Percentiles rank a stretch among this genome's conserved stretches.
Conservation (phyloP, 2,113 vertebrate genomes). For the human (Homo sapiens) region DNA sequence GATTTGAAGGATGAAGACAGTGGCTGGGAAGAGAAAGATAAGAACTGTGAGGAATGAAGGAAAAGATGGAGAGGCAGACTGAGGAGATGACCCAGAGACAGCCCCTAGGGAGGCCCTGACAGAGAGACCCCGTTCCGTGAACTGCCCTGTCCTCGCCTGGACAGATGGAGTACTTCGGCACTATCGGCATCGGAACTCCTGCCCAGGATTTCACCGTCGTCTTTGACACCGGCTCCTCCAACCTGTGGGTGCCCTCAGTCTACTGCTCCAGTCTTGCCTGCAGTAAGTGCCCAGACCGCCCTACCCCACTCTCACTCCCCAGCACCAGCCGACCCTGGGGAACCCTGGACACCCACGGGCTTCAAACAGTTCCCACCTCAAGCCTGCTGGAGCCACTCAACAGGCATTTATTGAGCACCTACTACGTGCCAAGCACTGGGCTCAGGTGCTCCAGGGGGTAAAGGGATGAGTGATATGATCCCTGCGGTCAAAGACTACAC, state of each 20-base stretch:
- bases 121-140: background rate
- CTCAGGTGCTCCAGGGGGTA: background rate
- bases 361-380: background rate
- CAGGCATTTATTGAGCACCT: background rate
- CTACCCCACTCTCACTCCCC: background rate
- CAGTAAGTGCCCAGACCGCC: slow-evolving; percentile 70
- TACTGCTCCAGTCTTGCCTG: slow-evolving; percentile 82
- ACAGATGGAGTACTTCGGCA: slow-evolving; percentile 83
- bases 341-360: background rate
- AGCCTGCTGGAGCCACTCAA: background rate
- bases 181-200: slow-evolving; percentile 84
- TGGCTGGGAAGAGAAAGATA: background rate
- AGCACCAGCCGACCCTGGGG: background rate
- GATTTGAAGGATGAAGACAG: background rate
- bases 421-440: background rate
- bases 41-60: background rate
- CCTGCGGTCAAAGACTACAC: too few relatives aligned
- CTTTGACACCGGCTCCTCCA: slow-evolving; percentile 86
- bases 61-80: too few relatives aligned
- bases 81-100: background rate
- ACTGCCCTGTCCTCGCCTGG: background rate
- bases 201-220: slow-evolving; percentile 82
- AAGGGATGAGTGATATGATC: background rate
- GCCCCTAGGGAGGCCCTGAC: background rate
- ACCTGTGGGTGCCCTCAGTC: slow-evolving; percentile 86